Evolutionary conservation across 2,888 invertebrate species (phyloP), one percentile per base, ranked within the genome.

Genomic region (Scelioninae gen. 1): DNA sequence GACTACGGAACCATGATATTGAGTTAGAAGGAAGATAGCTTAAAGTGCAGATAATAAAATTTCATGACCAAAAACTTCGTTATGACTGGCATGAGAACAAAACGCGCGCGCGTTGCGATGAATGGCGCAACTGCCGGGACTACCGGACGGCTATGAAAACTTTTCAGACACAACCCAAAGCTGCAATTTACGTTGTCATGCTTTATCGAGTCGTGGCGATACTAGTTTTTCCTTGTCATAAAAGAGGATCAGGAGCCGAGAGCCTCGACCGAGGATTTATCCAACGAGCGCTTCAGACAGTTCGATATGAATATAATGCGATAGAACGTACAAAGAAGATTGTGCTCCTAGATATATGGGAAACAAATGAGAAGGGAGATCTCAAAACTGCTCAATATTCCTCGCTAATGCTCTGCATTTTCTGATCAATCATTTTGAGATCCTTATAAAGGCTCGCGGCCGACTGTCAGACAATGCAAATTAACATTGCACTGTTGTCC

Each of bases 51-150:
- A 89, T 91, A 91, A 92, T 91, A 91, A 91, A 91, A 92, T 91
- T 91, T 91, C 90, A 92, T 91, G 91, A 91, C 89, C 90, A 88
- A 88, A 89, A 91, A 91, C 88, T 91, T 91, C 86, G 89, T 91
- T 90, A 91, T 78, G 84, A 78, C 78, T 75, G 80, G 81, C 77
- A 81, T 90, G 91, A 91, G 89, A 90, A 90, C 86, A 80, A 83
- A 82, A 82, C 77, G 82, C 76, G 72, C 72, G 62, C 74, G 69
- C 74, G 69, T 72, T 53, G 71, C 81, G 84, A 65, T 83, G 80
- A 84, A 83, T 83, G 76, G 75, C 69, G 79, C 74, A 76, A 83
- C 82, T 71, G 62, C 65, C 58, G 68, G 45, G 72, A 58, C 82
- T 66, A 78, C 85, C 84, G 83, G 83, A 62, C 63, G 68, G 65